These are phyloP conservation scores for Helostoma temminkii DNA, from an alignment of 2,797 vertebrate genomes.

Conservation along the genomic window DNA sequence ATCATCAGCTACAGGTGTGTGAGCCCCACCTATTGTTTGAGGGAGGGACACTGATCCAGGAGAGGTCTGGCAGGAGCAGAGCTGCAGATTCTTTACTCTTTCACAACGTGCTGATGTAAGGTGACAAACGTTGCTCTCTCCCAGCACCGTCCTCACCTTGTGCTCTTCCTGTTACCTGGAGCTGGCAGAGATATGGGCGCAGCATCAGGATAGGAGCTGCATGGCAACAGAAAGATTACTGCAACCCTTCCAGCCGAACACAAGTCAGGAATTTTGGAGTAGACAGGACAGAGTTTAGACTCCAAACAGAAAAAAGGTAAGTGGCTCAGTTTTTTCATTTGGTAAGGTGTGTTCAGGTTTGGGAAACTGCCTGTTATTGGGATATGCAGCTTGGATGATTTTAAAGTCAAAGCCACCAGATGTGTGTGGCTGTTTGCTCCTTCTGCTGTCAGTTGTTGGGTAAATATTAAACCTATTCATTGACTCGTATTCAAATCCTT, in stretches of 20 bases:
- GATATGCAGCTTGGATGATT: neutral
- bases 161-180: constrained; percentile 23
- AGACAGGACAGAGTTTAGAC: neutral
- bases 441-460: neutral
- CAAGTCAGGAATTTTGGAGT: constrained; percentile 3
- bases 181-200: constrained; percentile 33
- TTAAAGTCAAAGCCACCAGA: no score
- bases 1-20: constrained; percentile 64
- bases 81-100: constrained; percentile 37
- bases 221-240: neutral
- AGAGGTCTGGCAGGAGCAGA: constrained; percentile 26
- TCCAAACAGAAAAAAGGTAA: constrained; percentile 48
- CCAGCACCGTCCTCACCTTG: neutral
- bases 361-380: neutral
- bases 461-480: neutral
- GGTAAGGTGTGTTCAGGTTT: neutral
- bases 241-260: neutral
- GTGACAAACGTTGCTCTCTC: constrained; percentile 27
- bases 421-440: no score
- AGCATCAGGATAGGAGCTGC: constrained; percentile 33
- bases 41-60: constrained; percentile 51
- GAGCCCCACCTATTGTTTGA: constrained; percentile 67
- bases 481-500: constrained; percentile 8
- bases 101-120: constrained; percentile 45
- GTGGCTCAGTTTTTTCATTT: constrained; percentile 1